Evolutionary conservation across 2,888 invertebrate species (phyloP).

Genomic region (Blastobasis lacticolella): DNA sequence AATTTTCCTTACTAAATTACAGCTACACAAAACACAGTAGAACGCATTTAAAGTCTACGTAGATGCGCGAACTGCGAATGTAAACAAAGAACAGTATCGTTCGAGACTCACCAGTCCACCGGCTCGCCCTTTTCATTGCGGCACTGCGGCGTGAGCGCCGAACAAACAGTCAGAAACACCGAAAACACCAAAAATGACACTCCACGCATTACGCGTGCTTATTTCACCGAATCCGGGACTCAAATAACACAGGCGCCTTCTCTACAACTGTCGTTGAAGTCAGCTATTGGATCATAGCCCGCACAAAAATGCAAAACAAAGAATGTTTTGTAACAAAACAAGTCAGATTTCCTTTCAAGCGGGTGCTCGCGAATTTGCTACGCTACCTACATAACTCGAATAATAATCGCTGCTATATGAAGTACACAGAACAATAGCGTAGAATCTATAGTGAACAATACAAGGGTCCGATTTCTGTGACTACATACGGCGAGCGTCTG

Average conservation of each 20-base stretch:
- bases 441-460: too few relatives aligned
- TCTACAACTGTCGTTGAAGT: slow-evolving; percentile 40
- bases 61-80: too few relatives aligned
- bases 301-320: slow-evolving; percentile 42
- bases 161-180: slow-evolving; percentile 32
- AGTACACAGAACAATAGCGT: too few relatives aligned
- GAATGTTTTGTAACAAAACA: slow-evolving; percentile 45
- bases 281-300: slow-evolving; percentile 34
- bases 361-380: neutral
- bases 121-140: slow-evolving; percentile 77
- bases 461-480: too few relatives aligned
- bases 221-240: slow-evolving; percentile 22
- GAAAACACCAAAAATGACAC: slow-evolving; percentile 28
- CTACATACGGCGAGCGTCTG: neutral
- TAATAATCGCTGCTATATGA: neutral
- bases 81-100: too few relatives aligned
- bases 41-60: too few relatives aligned
- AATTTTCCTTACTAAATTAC: too few relatives aligned
- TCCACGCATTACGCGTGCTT: slow-evolving; percentile 38
- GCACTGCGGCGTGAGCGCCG: slow-evolving; percentile 55
- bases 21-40: too few relatives aligned
- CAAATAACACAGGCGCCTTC: slow-evolving; percentile 51
- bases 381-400: neutral
- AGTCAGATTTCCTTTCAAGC: slow-evolving; percentile 25
- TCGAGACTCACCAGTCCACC: slow-evolving; percentile 79